Base-by-base conservation (phyloP, 2,113 vertebrate genomes). In the Microcebus tavaratra region DNA sequence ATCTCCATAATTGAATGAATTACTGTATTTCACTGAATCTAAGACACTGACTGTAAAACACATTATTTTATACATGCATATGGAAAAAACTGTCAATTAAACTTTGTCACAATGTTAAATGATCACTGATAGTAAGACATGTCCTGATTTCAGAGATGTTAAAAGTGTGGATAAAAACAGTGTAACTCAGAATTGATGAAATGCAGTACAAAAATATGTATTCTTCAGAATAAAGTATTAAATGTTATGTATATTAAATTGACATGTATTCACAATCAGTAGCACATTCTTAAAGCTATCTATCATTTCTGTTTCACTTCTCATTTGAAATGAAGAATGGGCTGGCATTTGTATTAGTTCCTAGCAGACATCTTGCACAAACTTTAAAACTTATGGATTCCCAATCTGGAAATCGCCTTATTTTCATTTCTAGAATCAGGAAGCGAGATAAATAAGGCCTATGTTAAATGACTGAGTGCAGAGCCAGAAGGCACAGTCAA, bases 31-130 rank as follows among this genome's bases (percentile, higher is more conserved):
- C 50, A 67, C 70, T 83, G 55, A 67, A 27, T 79, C 31, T 76
- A 91, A 90, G 65, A 75, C 67, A 78, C 8, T 67, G 59, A 91
- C 27, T 95, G 25, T 88, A 82, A 95, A 95, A 59, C 3, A 59
- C 48, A 36, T 82, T 75, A 88, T 57, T 36, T 59, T 83, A 42
- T 59, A 55, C 25, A 76, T 23, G 10, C 55, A 48, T 31, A 68
- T 12, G 31, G 36, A 79, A 76, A 83, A 63, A 72, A 48, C 9
- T 31, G 27, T 48, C 57, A 36, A 50, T 57, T 70, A 57, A 80
- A 75, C 82, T 88, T 84, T 39, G n/a, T 90, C 92, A 90, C 36
- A 59, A 88, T 81, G 72, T 90, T 92, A 90, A 83, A 89, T 42
- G 45, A 78, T 55, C 70, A 79, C 4, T 70, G 63, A 90, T 18